phyloP scores from a whole-genome alignment of 1,140 invertebrate genomes.

The Lamellibrachia luymesi region DNA sequence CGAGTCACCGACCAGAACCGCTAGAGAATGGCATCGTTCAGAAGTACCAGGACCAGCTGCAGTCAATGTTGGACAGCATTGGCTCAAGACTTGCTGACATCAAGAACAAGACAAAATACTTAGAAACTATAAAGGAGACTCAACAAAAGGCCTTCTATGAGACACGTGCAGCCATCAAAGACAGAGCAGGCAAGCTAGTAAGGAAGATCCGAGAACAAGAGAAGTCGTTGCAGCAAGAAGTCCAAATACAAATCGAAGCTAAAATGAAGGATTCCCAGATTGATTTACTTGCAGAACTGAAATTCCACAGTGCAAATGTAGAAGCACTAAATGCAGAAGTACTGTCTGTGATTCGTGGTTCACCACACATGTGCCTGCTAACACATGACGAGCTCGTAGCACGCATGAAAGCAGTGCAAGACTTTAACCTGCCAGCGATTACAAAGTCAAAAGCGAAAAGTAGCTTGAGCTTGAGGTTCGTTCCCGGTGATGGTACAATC shows the following conservation, averaged over 20 bases:
- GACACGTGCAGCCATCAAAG: constrained; percentile 14
- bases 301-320: constrained; percentile 16
- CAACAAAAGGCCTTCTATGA: constrained; percentile 19
- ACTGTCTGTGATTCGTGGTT: constrained; percentile 13
- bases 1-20: constrained; percentile 19
- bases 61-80: background rate
- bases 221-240: constrained; percentile 15
- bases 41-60: constrained; percentile 20
- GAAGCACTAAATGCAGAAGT: constrained; percentile 19
- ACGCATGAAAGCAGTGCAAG: background rate
- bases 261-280: constrained; percentile 20
- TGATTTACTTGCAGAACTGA: constrained; percentile 20
- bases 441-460: constrained; percentile 8
- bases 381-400: constrained; percentile 17
- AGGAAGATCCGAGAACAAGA: constrained; percentile 22
- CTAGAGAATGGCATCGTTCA: constrained; percentile 23
- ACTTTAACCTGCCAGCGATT: constrained; percentile 18
- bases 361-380: constrained; percentile 22
- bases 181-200: constrained; percentile 17
- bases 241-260: constrained; percentile 22
- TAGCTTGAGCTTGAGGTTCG: constrained; percentile 9
- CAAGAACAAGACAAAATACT: constrained; percentile 16
- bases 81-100: constrained; percentile 20
- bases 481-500: background rate
- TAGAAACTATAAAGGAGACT: constrained; percentile 27